Conservation (phyloP, 2,113 vertebrate species). For the Ancistrus triradiatus region DNA sequence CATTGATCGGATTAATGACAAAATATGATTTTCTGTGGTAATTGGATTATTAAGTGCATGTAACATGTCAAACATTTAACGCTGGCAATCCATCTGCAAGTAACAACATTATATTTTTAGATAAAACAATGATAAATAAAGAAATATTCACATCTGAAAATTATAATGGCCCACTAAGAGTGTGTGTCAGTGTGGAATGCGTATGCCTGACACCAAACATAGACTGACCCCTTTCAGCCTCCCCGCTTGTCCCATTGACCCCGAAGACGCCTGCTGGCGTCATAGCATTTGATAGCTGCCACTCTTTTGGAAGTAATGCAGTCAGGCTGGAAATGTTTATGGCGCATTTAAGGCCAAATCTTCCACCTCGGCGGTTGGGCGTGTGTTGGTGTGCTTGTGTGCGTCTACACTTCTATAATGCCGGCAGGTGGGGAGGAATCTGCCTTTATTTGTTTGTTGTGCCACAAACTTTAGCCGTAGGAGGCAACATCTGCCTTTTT, state of each 20-base stretch:
- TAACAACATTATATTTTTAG: no score
- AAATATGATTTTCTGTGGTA: no score
- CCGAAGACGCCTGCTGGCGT: constrained; percentile 17
- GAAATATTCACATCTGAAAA: no score
- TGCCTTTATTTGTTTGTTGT: constrained; percentile 46
- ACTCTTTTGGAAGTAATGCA: constrained; percentile 59
- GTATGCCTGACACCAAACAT: constrained; percentile 21
- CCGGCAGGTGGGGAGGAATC: constrained; percentile 12
- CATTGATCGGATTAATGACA: no score
- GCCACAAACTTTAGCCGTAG: constrained; percentile 35
- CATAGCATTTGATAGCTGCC: constrained; percentile 52
- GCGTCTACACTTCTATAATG: constrained; percentile 3
- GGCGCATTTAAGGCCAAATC: constrained; percentile 41
- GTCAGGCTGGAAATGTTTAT: constrained; percentile 49
- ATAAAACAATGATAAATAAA: no score
- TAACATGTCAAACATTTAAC: no score
- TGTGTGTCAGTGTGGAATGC: constrained; percentile 26
- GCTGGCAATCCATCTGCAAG: no score
- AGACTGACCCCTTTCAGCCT: background rate
- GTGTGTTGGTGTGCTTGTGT: constrained; percentile 28
- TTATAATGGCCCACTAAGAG: no score
- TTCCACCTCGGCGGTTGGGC: constrained; percentile 49
- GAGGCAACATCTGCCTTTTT: constrained; percentile 51
- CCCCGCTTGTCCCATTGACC: constrained; percentile 26
- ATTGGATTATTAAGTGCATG: no score